These are phyloP conservation scores for Catharus minimus DNA, from an alignment of 2,113 vertebrate genomes.

Conservation along the genomic window DNA sequence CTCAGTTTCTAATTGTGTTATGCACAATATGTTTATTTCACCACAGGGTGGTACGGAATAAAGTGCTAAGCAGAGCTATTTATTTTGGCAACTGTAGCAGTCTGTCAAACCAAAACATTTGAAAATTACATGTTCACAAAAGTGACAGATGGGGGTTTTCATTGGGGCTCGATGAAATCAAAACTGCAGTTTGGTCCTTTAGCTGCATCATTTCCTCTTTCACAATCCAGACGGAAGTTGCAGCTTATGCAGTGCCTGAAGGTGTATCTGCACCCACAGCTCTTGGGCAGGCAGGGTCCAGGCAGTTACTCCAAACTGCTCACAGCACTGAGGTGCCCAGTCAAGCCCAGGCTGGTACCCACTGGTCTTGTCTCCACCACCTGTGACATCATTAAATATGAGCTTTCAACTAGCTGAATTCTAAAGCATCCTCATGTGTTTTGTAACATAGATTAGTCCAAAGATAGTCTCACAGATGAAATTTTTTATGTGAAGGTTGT, in stretches of 20 bases:
- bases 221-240: background rate
- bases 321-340: background rate
- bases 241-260: fast-evolving
- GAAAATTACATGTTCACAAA: background rate
- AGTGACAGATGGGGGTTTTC: background rate
- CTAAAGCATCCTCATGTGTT: background rate
- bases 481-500: background rate
- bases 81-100: background rate
- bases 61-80: background rate
- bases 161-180: background rate
- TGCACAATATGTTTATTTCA: background rate
- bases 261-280: background rate
- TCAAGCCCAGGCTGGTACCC: background rate
- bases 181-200: background rate
- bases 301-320: background rate
- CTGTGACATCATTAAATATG: background rate
- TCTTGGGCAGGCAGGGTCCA: background rate
- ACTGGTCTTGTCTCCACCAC: background rate
- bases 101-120: background rate
- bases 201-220: background rate
- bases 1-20: background rate
- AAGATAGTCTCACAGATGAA: background rate
- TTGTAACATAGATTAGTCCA: background rate
- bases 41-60: background rate
- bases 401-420: background rate